Evolutionary conservation across 2,113 vertebrate genomes (phyloP).

Genomic region (Agelaius tricolor): DNA sequence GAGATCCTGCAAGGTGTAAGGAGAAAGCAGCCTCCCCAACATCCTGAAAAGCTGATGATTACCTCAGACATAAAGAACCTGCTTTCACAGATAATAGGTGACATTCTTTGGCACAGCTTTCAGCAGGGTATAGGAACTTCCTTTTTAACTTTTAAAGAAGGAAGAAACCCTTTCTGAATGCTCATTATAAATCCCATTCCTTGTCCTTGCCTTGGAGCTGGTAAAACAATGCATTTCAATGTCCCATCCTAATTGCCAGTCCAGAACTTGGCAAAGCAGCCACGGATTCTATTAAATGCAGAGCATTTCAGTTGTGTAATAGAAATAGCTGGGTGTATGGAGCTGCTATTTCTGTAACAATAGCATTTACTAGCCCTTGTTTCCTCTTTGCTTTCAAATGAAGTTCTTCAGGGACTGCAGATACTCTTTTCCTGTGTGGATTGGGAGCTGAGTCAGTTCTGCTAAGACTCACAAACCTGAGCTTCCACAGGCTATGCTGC

Average conservation of each 20-base stretch:
- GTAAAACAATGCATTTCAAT: conserved; percentile 10
- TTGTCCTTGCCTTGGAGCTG: background rate
- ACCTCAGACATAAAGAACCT: background rate
- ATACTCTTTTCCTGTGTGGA: background rate
- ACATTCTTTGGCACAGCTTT: background rate
- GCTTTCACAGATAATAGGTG: background rate
- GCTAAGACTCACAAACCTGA: background rate
- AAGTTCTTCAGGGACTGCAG: conserved; percentile 15
- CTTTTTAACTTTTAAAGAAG: background rate
- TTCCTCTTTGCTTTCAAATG: conserved; percentile 39
- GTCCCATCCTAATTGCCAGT: background rate
- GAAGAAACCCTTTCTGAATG: background rate
- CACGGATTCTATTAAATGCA: background rate
- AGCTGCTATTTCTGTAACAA: conserved; percentile 59
- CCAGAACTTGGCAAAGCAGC: background rate
- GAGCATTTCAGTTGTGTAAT: background rate
- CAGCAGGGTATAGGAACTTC: background rate
- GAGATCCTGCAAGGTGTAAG: background rate
- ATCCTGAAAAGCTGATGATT: background rate
- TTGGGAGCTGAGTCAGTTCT: conserved; percentile 6
- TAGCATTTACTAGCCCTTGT: conserved; percentile 34
- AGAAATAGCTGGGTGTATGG: conserved; percentile 28
- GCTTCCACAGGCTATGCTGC: background rate
- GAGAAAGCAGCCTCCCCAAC: background rate
- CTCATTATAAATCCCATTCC: background rate